Conservation (phyloP, 2,888 invertebrate species). For the Alloplasta piceator region DNA sequence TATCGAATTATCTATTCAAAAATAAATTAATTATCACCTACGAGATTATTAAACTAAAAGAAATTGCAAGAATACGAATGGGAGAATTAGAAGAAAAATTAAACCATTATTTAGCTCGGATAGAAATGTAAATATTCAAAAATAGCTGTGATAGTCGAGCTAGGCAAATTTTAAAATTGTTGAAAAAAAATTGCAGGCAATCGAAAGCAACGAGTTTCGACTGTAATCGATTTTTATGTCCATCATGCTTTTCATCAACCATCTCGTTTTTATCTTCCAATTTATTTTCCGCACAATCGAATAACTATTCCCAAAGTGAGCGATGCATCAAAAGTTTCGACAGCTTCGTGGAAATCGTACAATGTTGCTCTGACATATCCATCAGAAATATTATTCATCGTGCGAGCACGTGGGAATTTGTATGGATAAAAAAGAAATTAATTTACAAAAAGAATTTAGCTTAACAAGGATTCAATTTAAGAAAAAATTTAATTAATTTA, state of each 20-base stretch:
- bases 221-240: slow-evolving; percentile 3
- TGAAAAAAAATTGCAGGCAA: neutral
- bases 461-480: neutral
- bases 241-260: neutral
- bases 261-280: neutral
- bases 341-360: slow-evolving; percentile 43
- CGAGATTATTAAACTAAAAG: too few relatives aligned
- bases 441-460: neutral
- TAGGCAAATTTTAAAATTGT: neutral
- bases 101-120: too few relatives aligned
- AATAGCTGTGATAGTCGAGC: too few relatives aligned
- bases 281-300: slow-evolving; percentile 29
- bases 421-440: neutral
- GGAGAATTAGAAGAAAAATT: too few relatives aligned
- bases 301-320: slow-evolving; percentile 13
- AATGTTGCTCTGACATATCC: slow-evolving; percentile 42
- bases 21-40: too few relatives aligned
- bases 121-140: too few relatives aligned
- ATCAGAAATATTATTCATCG: slow-evolving; percentile 41
- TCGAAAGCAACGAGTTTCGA: neutral
- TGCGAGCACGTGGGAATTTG: slow-evolving; percentile 25
- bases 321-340: slow-evolving; percentile 40
- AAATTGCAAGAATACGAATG: too few relatives aligned
- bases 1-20: too few relatives aligned
- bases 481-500: neutral